These are phyloP conservation scores for Endotricha flammealis DNA, from an alignment of 2,888 invertebrate species.

Conservation along the genomic window DNA sequence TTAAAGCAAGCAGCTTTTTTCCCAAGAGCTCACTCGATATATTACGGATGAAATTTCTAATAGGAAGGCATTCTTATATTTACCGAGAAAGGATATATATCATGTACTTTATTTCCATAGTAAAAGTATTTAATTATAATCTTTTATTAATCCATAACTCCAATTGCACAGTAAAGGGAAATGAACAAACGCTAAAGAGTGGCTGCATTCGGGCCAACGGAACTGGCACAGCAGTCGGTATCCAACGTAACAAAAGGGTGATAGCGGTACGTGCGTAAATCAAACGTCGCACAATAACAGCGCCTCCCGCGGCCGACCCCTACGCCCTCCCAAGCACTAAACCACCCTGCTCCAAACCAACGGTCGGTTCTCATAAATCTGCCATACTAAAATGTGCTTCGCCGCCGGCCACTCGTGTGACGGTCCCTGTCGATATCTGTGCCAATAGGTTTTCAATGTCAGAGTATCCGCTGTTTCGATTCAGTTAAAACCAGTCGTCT, in stretches of 20 bases:
- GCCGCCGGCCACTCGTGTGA: slow-evolving; percentile 48
- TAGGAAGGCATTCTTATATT: too few species aligned
- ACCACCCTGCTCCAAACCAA: slow-evolving; percentile 52
- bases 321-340: slow-evolving; percentile 42
- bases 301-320: slow-evolving; percentile 54
- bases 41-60: too few species aligned
- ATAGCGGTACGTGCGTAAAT: slow-evolving; percentile 76
- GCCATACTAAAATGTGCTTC: slow-evolving; percentile 67
- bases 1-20: too few species aligned
- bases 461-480: slow-evolving; percentile 39
- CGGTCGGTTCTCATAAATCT: slow-evolving; percentile 69
- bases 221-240: slow-evolving; percentile 70
- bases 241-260: slow-evolving; percentile 75
- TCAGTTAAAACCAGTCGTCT: slow-evolving; percentile 36
- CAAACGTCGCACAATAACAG: slow-evolving; percentile 76
- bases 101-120: too few species aligned
- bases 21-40: too few species aligned
- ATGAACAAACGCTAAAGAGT: slow-evolving; percentile 39
- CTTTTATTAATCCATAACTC: too few species aligned
- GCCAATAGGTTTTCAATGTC: slow-evolving; percentile 64
- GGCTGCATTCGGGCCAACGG: slow-evolving; percentile 55
- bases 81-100: too few species aligned
- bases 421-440: slow-evolving; percentile 53
- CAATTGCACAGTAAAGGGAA: slow-evolving; percentile 15
- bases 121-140: too few species aligned